phyloP scores from a whole-genome alignment of 2,113 vertebrate species.

The Oenanthe melanoleuca region DNA sequence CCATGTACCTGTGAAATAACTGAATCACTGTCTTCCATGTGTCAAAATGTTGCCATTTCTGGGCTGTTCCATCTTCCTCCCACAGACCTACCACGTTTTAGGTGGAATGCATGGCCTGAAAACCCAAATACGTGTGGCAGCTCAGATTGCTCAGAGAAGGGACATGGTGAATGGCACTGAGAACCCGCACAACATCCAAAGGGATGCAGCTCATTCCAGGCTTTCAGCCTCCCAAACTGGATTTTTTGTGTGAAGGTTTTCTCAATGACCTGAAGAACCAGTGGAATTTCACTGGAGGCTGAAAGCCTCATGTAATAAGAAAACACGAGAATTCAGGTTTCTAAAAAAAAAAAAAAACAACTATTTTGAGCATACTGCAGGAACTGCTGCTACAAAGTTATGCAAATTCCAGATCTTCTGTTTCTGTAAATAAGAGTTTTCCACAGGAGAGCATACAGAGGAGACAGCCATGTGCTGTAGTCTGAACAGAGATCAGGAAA shows the following conservation, averaged over 20 bases:
- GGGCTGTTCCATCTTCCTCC: constrained; percentile 36
- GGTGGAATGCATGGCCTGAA: constrained; percentile 31
- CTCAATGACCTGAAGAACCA: background rate
- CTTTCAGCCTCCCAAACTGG: background rate
- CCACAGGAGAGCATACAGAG: background rate
- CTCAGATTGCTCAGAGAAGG: background rate
- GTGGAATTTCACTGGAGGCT: background rate
- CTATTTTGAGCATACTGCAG: background rate
- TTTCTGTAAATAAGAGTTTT: constrained; percentile 23
- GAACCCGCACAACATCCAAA: background rate
- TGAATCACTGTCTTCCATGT: constrained; percentile 56
- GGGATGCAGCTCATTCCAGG: background rate
- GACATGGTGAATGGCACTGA: background rate
- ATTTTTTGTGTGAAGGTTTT: background rate
- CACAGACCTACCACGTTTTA: background rate
- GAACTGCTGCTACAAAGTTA: background rate
- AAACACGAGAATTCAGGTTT: background rate
- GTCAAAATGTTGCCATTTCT: constrained; percentile 55
- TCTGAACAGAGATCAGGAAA: background rate
- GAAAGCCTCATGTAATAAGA: background rate
- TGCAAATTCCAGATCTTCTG: background rate
- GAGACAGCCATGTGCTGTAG: background rate
- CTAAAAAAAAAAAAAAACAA: background rate
- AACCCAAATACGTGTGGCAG: constrained; percentile 13
- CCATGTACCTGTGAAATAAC: constrained; percentile 60